Evolutionary conservation across 2,888 invertebrate species (phyloP), one percentile per base, ranked within the genome.

Genomic region (Eubasilissa splendida): DNA sequence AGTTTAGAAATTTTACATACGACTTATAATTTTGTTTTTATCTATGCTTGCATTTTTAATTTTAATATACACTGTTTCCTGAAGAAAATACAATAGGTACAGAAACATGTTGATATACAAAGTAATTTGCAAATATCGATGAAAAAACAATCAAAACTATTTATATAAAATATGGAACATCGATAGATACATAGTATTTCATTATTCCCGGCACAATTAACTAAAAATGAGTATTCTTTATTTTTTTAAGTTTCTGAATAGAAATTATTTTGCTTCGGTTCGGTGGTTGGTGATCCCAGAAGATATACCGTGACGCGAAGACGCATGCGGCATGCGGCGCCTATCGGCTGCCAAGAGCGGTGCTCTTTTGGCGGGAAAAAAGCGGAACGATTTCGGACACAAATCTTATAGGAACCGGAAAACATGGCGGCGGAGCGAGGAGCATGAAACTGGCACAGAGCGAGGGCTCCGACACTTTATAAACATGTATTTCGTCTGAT

Each of bases 331-430:
- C 59, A 42, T 74, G 74, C 74, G 59, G 58, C 59, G 33, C 42
- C 74, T 9, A 74, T 74, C 33, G 58, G 14, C 74, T 74, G 74
- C 74, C 74, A 74, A 74, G 14, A 74, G 59, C 33, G 33, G 74
- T 22, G 56, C 74, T 59, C 22, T 42, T 42, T 50, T 33, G 58
- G 59, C 56, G 42, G 59, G 74, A 74, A 74, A 74, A 74, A 74
- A 59, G 56, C 58, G 74, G 59, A 59, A 59, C 59, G 59, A 74
- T 33, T 59, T 59, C 74, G 22, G 14, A 33, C 74, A 59, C 74
- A 74, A 74, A 74, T 74, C 74, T 74, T 50, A 14, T 42, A 52
- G n/a, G 58, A 74, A 74, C 74, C 74, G 74, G 74, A 74, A 74
- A 74, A 74, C 74, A 74, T 74, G 59, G 74, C 74, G 50, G 74